These are phyloP conservation scores for Autographa gamma DNA, from an alignment of 2,888 invertebrate genomes.

Conservation along the genomic window DNA sequence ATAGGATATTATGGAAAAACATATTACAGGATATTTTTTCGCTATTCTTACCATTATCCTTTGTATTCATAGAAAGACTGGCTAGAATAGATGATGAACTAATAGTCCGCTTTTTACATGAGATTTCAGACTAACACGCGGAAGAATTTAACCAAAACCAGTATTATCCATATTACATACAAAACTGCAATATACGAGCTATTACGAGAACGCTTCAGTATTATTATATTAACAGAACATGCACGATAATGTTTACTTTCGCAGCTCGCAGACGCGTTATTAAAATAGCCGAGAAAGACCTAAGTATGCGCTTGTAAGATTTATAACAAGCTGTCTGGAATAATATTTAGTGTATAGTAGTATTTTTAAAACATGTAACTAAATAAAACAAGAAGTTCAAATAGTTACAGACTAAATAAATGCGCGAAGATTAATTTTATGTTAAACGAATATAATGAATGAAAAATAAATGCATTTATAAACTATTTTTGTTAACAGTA, in stretches of 20 bases:
- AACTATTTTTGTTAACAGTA: neutral
- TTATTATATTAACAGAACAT: slow-evolving; percentile 34
- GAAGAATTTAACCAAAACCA: neutral
- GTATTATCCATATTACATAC: neutral
- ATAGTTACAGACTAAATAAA: neutral
- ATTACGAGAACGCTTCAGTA: slow-evolving; percentile 31
- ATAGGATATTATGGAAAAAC: no score
- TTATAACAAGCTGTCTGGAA: slow-evolving; percentile 8
- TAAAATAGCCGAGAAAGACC: slow-evolving; percentile 46
- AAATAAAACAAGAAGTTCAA: neutral
- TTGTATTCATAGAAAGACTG: no score
- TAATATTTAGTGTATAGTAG: slow-evolving; percentile 5
- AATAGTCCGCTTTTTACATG: no score
- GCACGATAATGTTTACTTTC: slow-evolving; percentile 43
- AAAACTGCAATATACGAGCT: slow-evolving; percentile 26
- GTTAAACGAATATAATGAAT: neutral
- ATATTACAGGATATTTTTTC: no score
- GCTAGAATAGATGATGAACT: no score
- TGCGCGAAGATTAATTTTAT: neutral
- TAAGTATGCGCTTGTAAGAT: slow-evolving; percentile 18
- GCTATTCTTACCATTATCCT: no score
- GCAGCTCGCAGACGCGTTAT: slow-evolving; percentile 29
- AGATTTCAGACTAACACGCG: neutral
- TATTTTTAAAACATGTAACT: neutral
- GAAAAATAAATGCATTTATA: neutral